phyloP scores from a whole-genome alignment of 1,140 invertebrate genomes.

The Mya arenaria region DNA sequence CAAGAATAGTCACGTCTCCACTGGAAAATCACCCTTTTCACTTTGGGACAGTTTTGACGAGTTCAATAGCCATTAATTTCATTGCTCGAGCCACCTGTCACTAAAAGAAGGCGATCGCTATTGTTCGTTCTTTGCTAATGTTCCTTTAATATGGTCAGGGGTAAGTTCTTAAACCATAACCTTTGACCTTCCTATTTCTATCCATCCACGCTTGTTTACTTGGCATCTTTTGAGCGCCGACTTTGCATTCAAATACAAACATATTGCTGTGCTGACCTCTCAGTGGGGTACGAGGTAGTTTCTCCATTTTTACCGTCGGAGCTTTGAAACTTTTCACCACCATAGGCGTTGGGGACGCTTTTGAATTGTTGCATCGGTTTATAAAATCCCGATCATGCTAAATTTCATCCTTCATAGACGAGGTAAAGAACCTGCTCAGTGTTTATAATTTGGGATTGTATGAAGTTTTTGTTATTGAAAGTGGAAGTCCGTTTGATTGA shows the following conservation, averaged over 20 bases:
- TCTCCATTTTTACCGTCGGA: too few species aligned
- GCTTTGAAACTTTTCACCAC: too few species aligned
- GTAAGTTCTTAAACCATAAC: slow-evolving; percentile 32
- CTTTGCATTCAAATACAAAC: not conserved
- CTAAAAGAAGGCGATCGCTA: not conserved
- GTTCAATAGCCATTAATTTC: slow-evolving; percentile 43
- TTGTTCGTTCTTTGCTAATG: slow-evolving; percentile 35
- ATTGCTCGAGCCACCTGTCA: slow-evolving; percentile 41
- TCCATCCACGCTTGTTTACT: slow-evolving; percentile 27
- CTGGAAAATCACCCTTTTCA: too few species aligned
- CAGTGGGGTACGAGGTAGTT: too few species aligned
- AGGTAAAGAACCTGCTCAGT: not conserved
- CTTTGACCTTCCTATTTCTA: slow-evolving; percentile 37
- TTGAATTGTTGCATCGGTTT: slow-evolving; percentile 7
- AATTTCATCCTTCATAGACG: slow-evolving; percentile 29
- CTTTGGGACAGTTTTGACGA: not conserved
- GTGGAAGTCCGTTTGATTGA: not conserved
- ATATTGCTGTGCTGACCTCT: slow-evolving; percentile 15
- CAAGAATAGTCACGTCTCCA: too few species aligned
- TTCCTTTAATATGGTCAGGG: slow-evolving; percentile 44
- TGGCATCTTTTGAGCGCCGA: not conserved
- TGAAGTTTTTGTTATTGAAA: too few species aligned
- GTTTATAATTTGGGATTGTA: too few species aligned
- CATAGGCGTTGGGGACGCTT: not conserved
- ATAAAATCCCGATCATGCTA: slow-evolving; percentile 22